A percentile compares a stretch with the other conserved stretches of the same genome.
Conservation (phyloP, 2,113 vertebrate species). For the Grantiella picta region DNA sequence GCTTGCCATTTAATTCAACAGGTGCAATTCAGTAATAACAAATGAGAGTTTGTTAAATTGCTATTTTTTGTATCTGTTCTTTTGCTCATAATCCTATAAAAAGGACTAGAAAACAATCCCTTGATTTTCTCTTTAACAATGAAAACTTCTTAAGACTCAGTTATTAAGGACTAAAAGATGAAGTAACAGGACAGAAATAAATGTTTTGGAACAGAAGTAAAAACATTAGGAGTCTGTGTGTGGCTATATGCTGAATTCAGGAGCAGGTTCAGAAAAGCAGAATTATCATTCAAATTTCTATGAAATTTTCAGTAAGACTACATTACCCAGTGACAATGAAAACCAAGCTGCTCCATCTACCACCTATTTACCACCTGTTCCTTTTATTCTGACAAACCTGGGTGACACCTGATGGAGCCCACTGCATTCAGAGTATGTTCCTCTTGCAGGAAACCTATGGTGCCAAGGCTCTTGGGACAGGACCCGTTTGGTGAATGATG, state of each 20-base stretch:
- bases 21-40: background rate
- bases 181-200: background rate
- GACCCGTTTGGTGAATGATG: fast-evolving
- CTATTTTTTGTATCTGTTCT: background rate
- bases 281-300: background rate
- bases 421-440: background rate
- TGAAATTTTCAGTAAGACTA: background rate
- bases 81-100: background rate
- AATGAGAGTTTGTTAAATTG: background rate
- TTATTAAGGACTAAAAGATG: background rate
- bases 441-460: background rate
- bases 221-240: background rate
- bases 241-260: background rate
- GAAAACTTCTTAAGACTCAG: background rate
- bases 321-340: background rate
- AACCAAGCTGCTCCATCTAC: background rate
- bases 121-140: background rate
- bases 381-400: background rate
- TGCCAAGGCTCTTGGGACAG: background rate
- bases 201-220: background rate
- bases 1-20: background rate
- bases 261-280: background rate
- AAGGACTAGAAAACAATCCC: background rate
- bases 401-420: background rate
- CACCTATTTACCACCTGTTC: background rate